These are phyloP conservation scores for Cryptus viduatorius DNA, from an alignment of 2,888 invertebrate species.

Conservation along the genomic window DNA sequence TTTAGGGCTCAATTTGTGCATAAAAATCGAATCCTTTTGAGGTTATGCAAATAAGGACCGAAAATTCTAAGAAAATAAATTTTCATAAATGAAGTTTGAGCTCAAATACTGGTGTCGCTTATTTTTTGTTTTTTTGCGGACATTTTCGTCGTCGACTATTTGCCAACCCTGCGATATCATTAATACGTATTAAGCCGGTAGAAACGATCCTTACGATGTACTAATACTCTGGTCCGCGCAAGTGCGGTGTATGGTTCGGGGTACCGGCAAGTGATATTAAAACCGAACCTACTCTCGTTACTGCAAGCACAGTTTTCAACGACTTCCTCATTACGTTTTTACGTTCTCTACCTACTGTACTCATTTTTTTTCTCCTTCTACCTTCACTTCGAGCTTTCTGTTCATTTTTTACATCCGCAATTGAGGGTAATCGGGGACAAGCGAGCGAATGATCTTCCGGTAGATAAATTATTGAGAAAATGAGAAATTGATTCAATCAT, in stretches of 20 bases:
- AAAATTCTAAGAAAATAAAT: not conserved
- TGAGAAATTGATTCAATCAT: not conserved
- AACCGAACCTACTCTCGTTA: slow-evolving; percentile 3
- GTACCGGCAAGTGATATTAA: slow-evolving; percentile 6
- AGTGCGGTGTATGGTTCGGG: not conserved
- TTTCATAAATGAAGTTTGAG: not conserved
- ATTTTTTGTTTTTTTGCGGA: not conserved
- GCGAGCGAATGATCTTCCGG: not conserved
- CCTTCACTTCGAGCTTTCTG: not conserved
- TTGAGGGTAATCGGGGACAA: not conserved
- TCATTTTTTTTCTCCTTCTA: not conserved
- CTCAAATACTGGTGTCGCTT: not conserved
- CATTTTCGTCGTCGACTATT: not conserved
- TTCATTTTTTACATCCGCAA: not conserved
- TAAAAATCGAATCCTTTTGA: not conserved
- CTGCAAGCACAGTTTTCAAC: slow-evolving; percentile 4
- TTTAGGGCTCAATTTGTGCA: not conserved
- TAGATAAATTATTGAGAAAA: not conserved
- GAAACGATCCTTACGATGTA: not conserved
- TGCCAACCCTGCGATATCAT: not conserved
- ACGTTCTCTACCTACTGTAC: not conserved
- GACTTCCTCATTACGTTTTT: slow-evolving; percentile 18
- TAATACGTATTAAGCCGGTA: not conserved
- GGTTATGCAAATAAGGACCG: not conserved
- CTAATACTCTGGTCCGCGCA: not conserved